phyloP scores from a whole-genome alignment of 2,888 invertebrate species.

The Leptogaster cylindrica region DNA sequence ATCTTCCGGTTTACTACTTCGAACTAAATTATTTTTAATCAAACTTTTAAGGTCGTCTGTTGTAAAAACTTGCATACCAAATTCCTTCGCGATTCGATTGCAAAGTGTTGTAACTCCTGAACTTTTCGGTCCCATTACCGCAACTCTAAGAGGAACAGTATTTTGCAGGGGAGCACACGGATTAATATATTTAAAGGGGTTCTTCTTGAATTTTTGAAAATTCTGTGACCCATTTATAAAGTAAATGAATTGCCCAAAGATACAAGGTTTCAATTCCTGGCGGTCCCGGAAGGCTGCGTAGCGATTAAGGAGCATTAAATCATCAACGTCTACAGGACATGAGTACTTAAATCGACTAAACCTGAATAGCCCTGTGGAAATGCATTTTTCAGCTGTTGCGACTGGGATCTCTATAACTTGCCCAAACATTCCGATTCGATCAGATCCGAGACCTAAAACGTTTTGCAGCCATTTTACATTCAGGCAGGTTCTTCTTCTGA shows the following conservation, averaged over 20 bases:
- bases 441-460: not conserved
- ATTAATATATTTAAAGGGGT: constrained; percentile 67
- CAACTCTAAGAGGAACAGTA: constrained; percentile 65
- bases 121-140: constrained; percentile 66
- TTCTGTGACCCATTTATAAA: constrained; percentile 65
- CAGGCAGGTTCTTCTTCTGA: constrained; percentile 22
- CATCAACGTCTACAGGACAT: constrained; percentile 70
- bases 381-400: constrained; percentile 66
- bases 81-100: constrained; percentile 64
- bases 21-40: constrained; percentile 63
- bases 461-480: constrained; percentile 1
- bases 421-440: constrained; percentile 62
- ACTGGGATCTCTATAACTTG: constrained; percentile 64
- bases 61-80: constrained; percentile 66
- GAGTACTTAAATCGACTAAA: constrained; percentile 69
- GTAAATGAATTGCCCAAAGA: constrained; percentile 68
- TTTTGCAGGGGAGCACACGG: constrained; percentile 62
- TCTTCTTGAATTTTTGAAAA: constrained; percentile 63
- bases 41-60: constrained; percentile 65
- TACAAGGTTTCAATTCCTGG: constrained; percentile 64
- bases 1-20: constrained; percentile 60
- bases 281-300: constrained; percentile 35
- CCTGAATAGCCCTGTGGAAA: constrained; percentile 68
- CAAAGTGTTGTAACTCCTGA: constrained; percentile 69
- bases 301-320: constrained; percentile 50